Conservation (phyloP, 2,797 vertebrate genomes). For the Mus spretus region DNA sequence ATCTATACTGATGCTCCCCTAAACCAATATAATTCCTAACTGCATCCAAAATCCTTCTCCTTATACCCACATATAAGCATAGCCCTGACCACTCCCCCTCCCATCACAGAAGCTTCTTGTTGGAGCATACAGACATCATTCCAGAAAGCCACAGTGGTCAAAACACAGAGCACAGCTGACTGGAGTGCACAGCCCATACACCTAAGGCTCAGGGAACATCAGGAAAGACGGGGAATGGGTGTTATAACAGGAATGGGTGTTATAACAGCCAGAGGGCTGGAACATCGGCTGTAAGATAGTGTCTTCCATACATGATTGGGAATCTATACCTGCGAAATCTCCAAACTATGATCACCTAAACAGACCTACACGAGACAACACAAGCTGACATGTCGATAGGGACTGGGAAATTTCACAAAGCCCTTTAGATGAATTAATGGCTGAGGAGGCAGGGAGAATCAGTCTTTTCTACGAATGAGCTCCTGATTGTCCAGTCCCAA, state of each 20-base stretch:
- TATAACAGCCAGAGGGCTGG: not conserved
- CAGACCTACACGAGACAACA: not conserved
- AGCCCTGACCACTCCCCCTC: not conserved
- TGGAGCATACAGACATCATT: not conserved
- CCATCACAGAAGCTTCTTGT: not conserved
- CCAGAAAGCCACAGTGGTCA: not conserved
- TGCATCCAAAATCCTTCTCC: not conserved
- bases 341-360: not conserved
- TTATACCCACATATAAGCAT: too few species aligned
- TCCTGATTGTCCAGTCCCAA: not conserved
- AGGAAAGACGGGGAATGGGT: rapidly evolving
- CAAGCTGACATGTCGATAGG: too few species aligned
- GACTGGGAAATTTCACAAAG: not conserved
- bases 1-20: not conserved
- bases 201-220: not conserved
- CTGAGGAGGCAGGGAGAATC: not conserved
- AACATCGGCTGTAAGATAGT: not conserved
- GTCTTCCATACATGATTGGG: not conserved
- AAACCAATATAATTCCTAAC: not conserved
- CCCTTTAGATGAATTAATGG: not conserved
- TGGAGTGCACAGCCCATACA: not conserved
- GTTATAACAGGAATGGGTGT: too few species aligned
- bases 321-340: not conserved
- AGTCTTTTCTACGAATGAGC: not conserved
- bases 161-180: not conserved